Evolutionary conservation across 37 sponge, comb jelly and placozoan species (phyloP).

Genomic region (Petrosia ficiformis): DNA sequence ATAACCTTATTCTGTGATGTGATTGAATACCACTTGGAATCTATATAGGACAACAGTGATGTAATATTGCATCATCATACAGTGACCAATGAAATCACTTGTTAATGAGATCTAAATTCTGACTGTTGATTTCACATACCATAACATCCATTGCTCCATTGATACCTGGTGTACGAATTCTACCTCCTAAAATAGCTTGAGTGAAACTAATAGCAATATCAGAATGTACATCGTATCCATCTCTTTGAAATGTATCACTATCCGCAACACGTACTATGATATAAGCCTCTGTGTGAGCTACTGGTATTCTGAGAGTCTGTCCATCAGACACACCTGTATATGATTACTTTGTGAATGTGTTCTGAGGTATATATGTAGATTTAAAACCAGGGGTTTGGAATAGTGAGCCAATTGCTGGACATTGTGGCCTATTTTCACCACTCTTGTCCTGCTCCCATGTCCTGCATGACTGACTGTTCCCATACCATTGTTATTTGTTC

Average conservation of each 20-base stretch:
- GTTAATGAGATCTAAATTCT: no score
- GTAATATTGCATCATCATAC: not conserved
- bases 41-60: constrained; percentile 37
- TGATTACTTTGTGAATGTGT: no score
- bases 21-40: constrained; percentile 86
- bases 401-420: no score
- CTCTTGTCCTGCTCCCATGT: no score
- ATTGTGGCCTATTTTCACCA: no score
- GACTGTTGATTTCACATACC: constrained; percentile 23
- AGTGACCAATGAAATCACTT: not conserved
- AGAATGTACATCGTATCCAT: constrained; percentile 87
- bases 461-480: not conserved
- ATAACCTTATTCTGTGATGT: constrained; percentile 78
- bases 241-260: constrained; percentile 65
- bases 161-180: constrained; percentile 65
- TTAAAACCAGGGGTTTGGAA: not conserved
- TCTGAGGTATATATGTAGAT: not conserved
- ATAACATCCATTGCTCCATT: constrained; percentile 78
- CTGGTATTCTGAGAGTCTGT: constrained; percentile 70
- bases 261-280: constrained; percentile 49
- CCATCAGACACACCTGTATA: constrained; percentile 71
- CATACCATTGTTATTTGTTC: not conserved
- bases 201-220: constrained; percentile 68
- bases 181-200: constrained; percentile 88
- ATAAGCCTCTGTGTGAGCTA: constrained; percentile 51